Evolutionary conservation across 2,113 vertebrate genomes (phyloP), one percentile per base, ranked within the genome.

Genomic region (Dasyornis broadbenti): DNA sequence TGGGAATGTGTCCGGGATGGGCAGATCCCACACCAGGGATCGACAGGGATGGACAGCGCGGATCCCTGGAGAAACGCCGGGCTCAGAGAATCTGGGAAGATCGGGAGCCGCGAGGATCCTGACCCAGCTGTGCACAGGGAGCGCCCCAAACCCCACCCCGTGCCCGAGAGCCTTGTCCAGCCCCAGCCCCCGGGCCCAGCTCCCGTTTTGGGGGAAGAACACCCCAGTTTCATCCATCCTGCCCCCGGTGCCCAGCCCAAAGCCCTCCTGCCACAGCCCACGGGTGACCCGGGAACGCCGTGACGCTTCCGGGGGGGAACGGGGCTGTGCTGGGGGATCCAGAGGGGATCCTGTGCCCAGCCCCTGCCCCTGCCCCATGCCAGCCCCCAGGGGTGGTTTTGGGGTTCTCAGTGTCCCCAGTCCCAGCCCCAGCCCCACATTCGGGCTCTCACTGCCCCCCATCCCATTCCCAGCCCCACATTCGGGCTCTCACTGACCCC

Each of bases 291-390:
- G 22, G 69, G 69, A 4, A 3, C 0, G 40, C 23, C 4, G 57
- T 0, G 39, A 10, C 6, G 0, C 12, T 21, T 21, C 65, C 57
- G 20, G 59, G 22, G 31, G 16, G 33, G 15, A 33, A 21, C 15
- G 1, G 57, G 24, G 39, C 18, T 2, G 0, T n/a, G n/a, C n/a
- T n/a, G n/a, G n/a, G n/a, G n/a, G n/a, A n/a, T n/a, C n/a, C n/a
- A n/a, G n/a, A n/a, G 21, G 64, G 31, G 66, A 31, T 8, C 2
- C 7, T n/a, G n/a, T n/a, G n/a, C 4, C 5, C 31, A 3, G 1
- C 3, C 22, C 11, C 54, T 2, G 27, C 2, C 20, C 33, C 44
- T 1, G 0, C 37, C 18, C 44, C 0, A 1, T 3, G 39, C 21
- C 35, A 14, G 23, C 26, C 69, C 22, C 20, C 47, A n/a, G 4